These are phyloP conservation scores for Rhea pennata DNA, from an alignment of 2,113 vertebrate species.

Conservation along the genomic window DNA sequence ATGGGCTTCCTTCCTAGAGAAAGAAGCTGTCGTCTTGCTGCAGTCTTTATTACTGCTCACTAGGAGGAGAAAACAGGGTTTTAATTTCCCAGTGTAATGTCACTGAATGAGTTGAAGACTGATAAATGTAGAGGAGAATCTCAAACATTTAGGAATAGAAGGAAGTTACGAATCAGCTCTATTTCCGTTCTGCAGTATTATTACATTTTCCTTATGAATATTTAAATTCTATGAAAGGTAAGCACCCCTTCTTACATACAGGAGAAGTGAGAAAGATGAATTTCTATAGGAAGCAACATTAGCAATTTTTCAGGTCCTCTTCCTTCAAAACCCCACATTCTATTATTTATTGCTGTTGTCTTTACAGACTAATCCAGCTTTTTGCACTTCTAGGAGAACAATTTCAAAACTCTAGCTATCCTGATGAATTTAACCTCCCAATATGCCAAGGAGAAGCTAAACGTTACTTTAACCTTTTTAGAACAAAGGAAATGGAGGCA, in stretches of 20 bases:
- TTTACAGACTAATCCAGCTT: background rate
- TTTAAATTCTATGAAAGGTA: background rate
- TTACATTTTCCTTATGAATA: background rate
- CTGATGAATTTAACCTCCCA: background rate
- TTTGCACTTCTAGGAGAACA: background rate
- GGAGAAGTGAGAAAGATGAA: background rate
- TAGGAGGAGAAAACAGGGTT: accelerated
- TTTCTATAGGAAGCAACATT: background rate
- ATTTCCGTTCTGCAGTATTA: background rate
- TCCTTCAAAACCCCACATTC: background rate
- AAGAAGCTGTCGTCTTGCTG: background rate
- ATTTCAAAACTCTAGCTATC: background rate
- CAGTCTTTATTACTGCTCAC: background rate
- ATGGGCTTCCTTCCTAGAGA: background rate
- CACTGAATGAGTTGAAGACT: background rate
- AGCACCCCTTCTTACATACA: background rate
- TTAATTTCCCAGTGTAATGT: background rate
- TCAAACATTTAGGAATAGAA: background rate
- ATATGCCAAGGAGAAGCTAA: background rate
- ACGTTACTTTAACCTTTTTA: background rate
- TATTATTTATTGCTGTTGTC: background rate
- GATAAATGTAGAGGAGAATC: background rate
- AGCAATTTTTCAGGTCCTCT: background rate
- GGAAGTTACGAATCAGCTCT: background rate
- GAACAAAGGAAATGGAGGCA: background rate